Evolutionary conservation across 2,113 vertebrate genomes (phyloP), one percentile per base, ranked within the genome.

Genomic region (Mobula birostris): DNA sequence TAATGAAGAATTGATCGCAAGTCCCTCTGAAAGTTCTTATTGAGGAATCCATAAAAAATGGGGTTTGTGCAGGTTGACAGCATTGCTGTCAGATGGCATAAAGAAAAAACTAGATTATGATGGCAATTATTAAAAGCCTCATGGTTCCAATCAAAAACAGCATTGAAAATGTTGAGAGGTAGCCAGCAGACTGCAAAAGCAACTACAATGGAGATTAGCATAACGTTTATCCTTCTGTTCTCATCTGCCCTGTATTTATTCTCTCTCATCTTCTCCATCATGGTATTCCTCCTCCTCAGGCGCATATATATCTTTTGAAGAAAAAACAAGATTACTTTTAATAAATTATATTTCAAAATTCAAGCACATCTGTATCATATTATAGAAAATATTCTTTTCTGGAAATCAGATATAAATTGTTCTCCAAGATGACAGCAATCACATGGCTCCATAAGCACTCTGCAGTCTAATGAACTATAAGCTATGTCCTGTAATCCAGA

Each of bases 11-110:
- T 97, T 95, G 97, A 96, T 63, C 98, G 97, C 94, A 98, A 95
- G 94, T 98, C 98, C 24, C 97, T 97, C 96, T 98, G 98, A 95
- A 98, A 98, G 94, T 98, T 98, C 95, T 98, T 98, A 95, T 98
- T 98, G 88, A 98, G 97, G 95, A 98, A 98, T 19, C 98, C 98
- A 0, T 98, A 98, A 96, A 98, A 98, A 94, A 98, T 96, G 0
- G 98, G 98, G 95, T 98, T 98, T 94, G 98, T 97, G 1, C 98
- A 98, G 77, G 97, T 98, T 17, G 98, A 98, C 74, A 98, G 97
- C 98, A 98, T 98, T 19, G 98, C 98, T 0, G 97, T 97, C 94
- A 98, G 97, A 95, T 98, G 97, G 94, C 98, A 98, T 83, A 98
- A 97, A 94, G 98, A 96, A 96, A 98, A 98, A 24, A 98, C 94